Base-by-base conservation (phyloP, 2,888 invertebrate genomes). In the Athrips mouffetella region DNA sequence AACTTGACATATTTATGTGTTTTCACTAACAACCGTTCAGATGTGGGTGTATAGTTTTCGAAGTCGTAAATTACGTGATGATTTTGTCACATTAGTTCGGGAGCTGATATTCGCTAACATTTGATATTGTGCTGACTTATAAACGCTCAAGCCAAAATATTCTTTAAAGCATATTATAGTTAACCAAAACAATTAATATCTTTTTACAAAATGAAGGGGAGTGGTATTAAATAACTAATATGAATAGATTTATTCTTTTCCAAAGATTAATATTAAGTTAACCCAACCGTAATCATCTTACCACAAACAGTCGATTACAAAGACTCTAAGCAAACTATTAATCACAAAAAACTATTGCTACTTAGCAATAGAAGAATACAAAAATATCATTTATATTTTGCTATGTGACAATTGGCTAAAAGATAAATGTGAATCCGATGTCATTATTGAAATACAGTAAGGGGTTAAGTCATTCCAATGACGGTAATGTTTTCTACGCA, bases 401-500 rank as follows among this genome's bases (percentile, higher is more conserved):
- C 66, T 58, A 50, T 54, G 51, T 54, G 47, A 73, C 69, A 67
- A 65, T 68, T 63, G 65, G 59, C 52, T 52, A 58, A 44, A 63
- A 73, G 70, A 74, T 68, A 68, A 74, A 74, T 70, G 70, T 58
- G 62, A 62, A 59, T 67, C 60, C 70, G 49, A 67, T 68, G 66
- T 70, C 70, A 70, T 70, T 70, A 67, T 67, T 67, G 62, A 50
- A 57, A 65, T 62, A 62, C 57, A 53, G 59, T 56, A 64, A 62
- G 60, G 68, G 67, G 70, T 66, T 64, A 62, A 53, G 48, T 51
- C 57, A 35, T 50, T 68, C 61, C 67, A 65, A 65, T 71, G 76
- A 74, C 72, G 66, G 70, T 80, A 81, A 79, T 76, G 72, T 67
- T 67, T 72, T 73, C 71, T 66, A 72, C 80, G 78, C 77, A 72